A percentile compares a stretch with the other conserved stretches of the same genome.
phyloP scores from a whole-genome alignment of 2,113 vertebrate species.

The Toxotes jaculatrix region DNA sequence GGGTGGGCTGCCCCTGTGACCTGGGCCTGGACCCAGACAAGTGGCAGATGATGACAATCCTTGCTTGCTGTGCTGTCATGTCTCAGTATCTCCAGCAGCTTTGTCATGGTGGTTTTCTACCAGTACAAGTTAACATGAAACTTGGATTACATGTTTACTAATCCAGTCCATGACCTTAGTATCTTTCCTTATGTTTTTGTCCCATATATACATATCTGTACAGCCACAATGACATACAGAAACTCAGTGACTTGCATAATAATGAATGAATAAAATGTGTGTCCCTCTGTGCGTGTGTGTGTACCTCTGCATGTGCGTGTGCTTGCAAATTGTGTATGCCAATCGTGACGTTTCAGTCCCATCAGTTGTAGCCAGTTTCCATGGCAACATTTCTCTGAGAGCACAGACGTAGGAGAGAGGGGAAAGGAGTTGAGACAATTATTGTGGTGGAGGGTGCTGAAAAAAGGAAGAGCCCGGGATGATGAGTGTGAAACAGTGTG shows the following conservation, averaged over 20 bases:
- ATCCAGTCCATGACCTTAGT: background rate
- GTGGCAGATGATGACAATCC: too few species aligned
- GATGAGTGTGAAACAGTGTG: slow-evolving; percentile 62
- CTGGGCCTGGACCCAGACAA: too few species aligned
- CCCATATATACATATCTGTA: background rate
- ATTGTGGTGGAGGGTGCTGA: slow-evolving; percentile 65
- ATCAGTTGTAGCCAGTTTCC: slow-evolving; percentile 87
- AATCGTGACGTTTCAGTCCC: slow-evolving; percentile 73
- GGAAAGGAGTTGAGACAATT: slow-evolving; percentile 69
- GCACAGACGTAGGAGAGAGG: slow-evolving; percentile 74
- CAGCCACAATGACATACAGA: slow-evolving; percentile 14
- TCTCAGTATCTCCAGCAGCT: background rate
- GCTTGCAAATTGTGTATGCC: slow-evolving; percentile 72
- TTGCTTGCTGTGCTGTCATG: background rate
- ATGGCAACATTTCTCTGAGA: slow-evolving; percentile 81
- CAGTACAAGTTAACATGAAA: background rate
- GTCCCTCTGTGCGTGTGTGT: slow-evolving; percentile 9
- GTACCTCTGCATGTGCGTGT: background rate
- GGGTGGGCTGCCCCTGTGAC: too few species aligned
- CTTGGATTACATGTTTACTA: background rate
- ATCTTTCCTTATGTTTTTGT: background rate
- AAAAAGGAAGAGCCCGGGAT: slow-evolving; percentile 67
- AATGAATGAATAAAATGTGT: slow-evolving; percentile 60
- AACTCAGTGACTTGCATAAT: slow-evolving; percentile 63
- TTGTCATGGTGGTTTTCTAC: background rate